Conservation (phyloP, 1,140 invertebrate genomes). For the Heliconius nattereri region DNA sequence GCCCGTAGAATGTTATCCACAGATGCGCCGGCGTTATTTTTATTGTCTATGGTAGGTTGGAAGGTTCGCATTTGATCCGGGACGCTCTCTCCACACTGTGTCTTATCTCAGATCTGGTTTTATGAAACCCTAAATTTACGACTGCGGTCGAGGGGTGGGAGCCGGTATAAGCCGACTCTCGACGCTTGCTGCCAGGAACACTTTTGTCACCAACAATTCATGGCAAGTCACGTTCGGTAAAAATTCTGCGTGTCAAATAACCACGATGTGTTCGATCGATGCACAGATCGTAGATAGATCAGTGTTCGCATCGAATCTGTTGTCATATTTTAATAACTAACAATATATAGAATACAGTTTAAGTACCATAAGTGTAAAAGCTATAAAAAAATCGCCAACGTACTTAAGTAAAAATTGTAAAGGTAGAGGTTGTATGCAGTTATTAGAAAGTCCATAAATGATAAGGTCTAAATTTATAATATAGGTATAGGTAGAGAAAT, state of each 20-base stretch:
- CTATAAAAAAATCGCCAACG: not conserved
- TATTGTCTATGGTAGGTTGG: constrained; percentile 73
- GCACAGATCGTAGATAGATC: constrained; percentile 57
- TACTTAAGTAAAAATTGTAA: not conserved
- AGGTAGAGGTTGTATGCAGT: not conserved
- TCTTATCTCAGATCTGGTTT: constrained; percentile 81
- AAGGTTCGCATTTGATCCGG: constrained; percentile 77
- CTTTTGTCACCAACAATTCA: constrained; percentile 77
- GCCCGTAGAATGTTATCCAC: constrained; percentile 60
- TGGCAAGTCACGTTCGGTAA: constrained; percentile 70
- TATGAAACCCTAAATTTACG: constrained; percentile 81
- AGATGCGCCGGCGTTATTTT: constrained; percentile 76
- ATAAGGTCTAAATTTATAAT: not conserved
- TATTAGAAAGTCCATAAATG: not conserved
- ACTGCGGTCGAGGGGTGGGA: constrained; percentile 73
- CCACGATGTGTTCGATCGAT: constrained; percentile 54
- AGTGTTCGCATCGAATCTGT: constrained; percentile 38
- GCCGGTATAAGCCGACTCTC: constrained; percentile 70
- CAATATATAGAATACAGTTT: not conserved
- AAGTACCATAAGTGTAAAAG: not conserved
- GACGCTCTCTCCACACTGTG: constrained; percentile 75
- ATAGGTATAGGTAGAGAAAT: not conserved
- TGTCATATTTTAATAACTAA: constrained; percentile 7
- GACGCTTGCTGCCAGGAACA: constrained; percentile 68
- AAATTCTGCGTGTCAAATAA: constrained; percentile 73